phyloP scores from a whole-genome alignment of 2,797 vertebrate species.

The Ceryle rudis region DNA sequence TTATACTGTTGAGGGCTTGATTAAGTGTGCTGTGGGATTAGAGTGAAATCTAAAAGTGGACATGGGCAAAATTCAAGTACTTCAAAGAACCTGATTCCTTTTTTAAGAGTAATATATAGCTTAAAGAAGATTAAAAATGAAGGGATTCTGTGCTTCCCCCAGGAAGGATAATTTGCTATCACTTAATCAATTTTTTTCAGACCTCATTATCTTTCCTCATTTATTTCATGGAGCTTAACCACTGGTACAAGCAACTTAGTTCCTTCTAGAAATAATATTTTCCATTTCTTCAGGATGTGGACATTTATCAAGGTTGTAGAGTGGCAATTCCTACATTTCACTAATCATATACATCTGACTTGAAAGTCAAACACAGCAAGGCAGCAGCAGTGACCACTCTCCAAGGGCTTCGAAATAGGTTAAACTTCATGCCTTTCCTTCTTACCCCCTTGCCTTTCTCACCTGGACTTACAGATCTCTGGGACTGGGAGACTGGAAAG shows the following conservation, averaged over 20 bases:
- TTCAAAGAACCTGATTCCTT: not conserved
- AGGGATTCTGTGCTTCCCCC: not conserved
- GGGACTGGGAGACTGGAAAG: not conserved
- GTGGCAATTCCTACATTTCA: not conserved
- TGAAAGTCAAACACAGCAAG: not conserved
- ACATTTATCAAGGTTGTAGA: not conserved
- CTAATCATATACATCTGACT: not conserved
- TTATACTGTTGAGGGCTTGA: not conserved
- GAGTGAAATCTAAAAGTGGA: not conserved
- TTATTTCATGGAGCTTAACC: not conserved
- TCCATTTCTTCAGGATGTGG: not conserved
- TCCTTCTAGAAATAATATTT: not conserved
- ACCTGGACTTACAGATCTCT: not conserved
- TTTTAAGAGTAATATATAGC: not conserved
- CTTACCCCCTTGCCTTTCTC: not conserved
- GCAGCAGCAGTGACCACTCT: not conserved
- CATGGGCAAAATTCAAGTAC: not conserved
- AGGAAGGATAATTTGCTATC: not conserved
- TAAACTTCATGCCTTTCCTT: not conserved
- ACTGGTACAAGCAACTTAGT: not conserved
- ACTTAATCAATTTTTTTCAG: not conserved
- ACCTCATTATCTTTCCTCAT: not conserved
- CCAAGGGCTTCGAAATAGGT: not conserved
- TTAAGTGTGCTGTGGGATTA: not conserved
- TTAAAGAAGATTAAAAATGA: not conserved